These are phyloP conservation scores for Drosophila diplacantha DNA, from an alignment of 2,888 invertebrate species.

Conservation along the genomic window DNA sequence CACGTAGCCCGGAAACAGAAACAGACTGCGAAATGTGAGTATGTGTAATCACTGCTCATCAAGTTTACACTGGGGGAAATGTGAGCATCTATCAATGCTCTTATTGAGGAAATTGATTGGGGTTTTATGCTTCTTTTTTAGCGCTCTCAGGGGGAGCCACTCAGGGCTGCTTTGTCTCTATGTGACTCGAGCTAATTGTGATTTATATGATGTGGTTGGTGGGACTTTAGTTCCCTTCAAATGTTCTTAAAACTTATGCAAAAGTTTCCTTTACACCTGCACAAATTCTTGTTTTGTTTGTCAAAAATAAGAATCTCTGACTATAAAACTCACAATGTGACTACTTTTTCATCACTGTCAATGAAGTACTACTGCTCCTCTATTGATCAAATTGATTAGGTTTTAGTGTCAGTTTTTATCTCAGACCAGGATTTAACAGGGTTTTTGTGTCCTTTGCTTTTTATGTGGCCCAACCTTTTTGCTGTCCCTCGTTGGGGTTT, in stretches of 20 bases:
- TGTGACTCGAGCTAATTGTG: background rate
- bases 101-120: conserved; percentile 30
- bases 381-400: conserved; percentile 15
- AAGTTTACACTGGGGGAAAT: conserved; percentile 51
- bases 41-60: conserved; percentile 65
- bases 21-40: conserved; percentile 42
- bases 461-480: conserved; percentile 26
- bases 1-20: conserved; percentile 54
- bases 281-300: too few species aligned
- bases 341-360: conserved; percentile 48
- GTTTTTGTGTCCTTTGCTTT: conserved; percentile 5
- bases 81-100: conserved; percentile 24
- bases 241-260: too few species aligned
- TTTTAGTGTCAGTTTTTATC: conserved; percentile 6
- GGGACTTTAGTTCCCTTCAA: background rate
- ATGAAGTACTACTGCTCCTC: conserved; percentile 43
- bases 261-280: too few species aligned
- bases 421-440: background rate
- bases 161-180: background rate
- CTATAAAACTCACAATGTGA: background rate
- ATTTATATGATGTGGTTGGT: background rate
- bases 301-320: too few species aligned
- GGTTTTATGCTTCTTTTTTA: conserved; percentile 5
- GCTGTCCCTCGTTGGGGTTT: conserved; percentile 3
- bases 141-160: background rate